Percentiles rank a stretch among this genome's conserved stretches.
These are phyloP conservation scores for Branchellion lobata DNA, from an alignment of 2,888 invertebrate species.

Conservation along the genomic window DNA sequence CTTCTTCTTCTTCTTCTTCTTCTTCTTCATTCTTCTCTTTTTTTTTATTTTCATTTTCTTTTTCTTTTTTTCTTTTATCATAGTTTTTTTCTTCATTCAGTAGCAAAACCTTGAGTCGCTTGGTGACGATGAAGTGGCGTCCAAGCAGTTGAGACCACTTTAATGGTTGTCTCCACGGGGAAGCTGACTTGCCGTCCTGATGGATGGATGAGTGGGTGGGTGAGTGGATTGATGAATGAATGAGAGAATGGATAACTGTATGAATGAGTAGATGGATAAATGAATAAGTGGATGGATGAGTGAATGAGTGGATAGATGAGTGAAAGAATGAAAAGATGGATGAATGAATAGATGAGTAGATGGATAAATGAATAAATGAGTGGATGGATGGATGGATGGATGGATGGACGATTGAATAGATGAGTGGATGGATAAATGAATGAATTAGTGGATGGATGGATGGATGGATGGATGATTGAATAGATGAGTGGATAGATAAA, in stretches of 20 bases:
- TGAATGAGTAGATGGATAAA: too few relatives aligned
- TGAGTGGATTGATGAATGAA: too few relatives aligned
- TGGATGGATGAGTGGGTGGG: not conserved
- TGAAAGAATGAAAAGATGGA: too few relatives aligned
- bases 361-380: too few relatives aligned
- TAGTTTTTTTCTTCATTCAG: not conserved
- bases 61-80: not conserved
- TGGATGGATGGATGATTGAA: not conserved
- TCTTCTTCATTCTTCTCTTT: too few relatives aligned
- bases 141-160: not conserved
- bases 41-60: too few relatives aligned
- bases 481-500: too few relatives aligned
- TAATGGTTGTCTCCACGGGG: not conserved
- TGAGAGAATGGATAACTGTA: too few relatives aligned
- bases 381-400: not conserved
- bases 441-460: not conserved
- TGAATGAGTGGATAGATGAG: not conserved
- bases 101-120: not conserved
- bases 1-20: too few relatives aligned
- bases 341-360: too few relatives aligned
- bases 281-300: not conserved
- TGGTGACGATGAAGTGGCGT: not conserved
- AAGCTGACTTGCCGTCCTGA: not conserved
- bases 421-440: too few relatives aligned
- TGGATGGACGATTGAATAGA: not conserved